Conservation (phyloP, 2,888 invertebrate species). For the Pyrocoelia pectoralis region DNA sequence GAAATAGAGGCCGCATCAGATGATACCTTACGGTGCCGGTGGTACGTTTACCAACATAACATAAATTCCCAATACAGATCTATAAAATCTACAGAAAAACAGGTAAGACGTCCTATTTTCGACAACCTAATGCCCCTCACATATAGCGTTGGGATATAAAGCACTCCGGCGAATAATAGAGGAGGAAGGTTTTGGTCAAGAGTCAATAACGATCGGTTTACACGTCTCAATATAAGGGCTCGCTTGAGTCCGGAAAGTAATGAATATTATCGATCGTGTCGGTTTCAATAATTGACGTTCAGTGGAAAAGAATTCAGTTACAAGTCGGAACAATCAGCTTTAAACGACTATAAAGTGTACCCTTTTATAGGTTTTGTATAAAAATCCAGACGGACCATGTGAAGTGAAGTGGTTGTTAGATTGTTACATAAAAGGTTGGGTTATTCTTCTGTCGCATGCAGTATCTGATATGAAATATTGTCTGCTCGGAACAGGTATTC, state of each 20-base stretch:
- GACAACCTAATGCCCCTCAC: conserved; percentile 19
- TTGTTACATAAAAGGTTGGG: conserved; percentile 39
- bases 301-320: conserved; percentile 26
- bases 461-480: conserved; percentile 52
- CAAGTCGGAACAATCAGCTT: conserved; percentile 11
- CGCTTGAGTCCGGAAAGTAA: conserved; percentile 53
- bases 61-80: conserved; percentile 2
- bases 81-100: conserved; percentile 13
- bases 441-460: conserved; percentile 49
- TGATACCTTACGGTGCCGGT: neutral
- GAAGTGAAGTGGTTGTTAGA: conserved; percentile 32
- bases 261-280: conserved; percentile 52
- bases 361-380: conserved; percentile 30
- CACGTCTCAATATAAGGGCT: conserved; percentile 56
- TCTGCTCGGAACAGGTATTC: conserved; percentile 48
- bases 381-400: conserved; percentile 29
- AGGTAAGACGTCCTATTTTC: conserved; percentile 5
- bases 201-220: conserved; percentile 57
- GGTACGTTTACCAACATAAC: neutral
- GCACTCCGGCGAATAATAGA: conserved; percentile 27
- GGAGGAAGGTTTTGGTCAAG: conserved; percentile 48
- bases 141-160: conserved; percentile 9
- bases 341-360: conserved; percentile 27
- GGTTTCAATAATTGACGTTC: conserved; percentile 27
- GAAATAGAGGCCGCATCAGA: neutral